Evolutionary conservation across 2,888 invertebrate species (phyloP).

Genomic region (Acrocera orbiculus): DNA sequence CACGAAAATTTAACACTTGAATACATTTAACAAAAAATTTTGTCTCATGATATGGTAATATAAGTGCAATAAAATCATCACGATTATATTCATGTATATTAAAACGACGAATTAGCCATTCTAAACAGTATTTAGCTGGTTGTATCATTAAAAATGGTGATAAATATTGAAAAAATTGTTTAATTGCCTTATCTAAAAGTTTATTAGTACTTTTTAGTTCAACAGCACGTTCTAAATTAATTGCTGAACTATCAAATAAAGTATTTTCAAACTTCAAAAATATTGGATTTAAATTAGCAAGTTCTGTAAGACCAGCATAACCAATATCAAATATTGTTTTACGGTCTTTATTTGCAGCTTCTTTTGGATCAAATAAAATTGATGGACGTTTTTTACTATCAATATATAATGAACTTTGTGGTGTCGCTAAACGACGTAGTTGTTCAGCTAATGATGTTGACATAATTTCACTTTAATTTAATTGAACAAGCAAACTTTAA

Average conservation of each 20-base stretch:
- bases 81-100: slow-evolving; percentile 78
- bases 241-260: slow-evolving; percentile 59
- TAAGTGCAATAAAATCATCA: slow-evolving; percentile 58
- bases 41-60: slow-evolving; percentile 86
- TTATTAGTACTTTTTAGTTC: slow-evolving; percentile 57
- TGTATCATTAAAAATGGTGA: slow-evolving; percentile 81
- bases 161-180: slow-evolving; percentile 58
- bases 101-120: slow-evolving; percentile 87
- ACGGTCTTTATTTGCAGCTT: slow-evolving; percentile 71
- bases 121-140: slow-evolving; percentile 69
- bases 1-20: slow-evolving; percentile 51
- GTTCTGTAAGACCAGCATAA: slow-evolving; percentile 64
- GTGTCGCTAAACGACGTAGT: slow-evolving; percentile 52
- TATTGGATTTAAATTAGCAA: slow-evolving; percentile 50
- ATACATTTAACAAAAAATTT: slow-evolving; percentile 69
- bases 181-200: slow-evolving; percentile 54
- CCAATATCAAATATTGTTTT: slow-evolving; percentile 79
- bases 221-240: slow-evolving; percentile 65
- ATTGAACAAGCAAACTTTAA: no score
- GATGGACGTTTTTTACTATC: slow-evolving; percentile 59
- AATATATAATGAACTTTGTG: slow-evolving; percentile 50
- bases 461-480: slow-evolving; percentile 23
- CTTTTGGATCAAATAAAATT: slow-evolving; percentile 73
- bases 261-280: slow-evolving; percentile 58
- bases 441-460: slow-evolving; percentile 64